Percentiles rank a stretch among this genome's conserved stretches.
Evolutionary conservation across 1,140 invertebrate species (phyloP).

Genomic region (Paraescarpia echinospica): DNA sequence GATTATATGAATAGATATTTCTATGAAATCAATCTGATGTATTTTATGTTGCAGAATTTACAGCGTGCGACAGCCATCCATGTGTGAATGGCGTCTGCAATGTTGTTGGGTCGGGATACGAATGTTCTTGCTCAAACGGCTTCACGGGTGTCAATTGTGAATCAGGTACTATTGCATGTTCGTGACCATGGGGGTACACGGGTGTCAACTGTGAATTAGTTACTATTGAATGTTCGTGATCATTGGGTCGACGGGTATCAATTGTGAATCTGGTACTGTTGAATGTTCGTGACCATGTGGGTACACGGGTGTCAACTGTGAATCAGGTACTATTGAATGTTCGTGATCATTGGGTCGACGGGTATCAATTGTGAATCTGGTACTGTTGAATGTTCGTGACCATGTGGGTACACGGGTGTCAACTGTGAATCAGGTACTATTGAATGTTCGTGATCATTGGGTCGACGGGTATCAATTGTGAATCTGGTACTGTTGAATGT

Average conservation of each 20-base stretch:
- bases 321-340: too few relatives aligned
- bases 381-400: background rate
- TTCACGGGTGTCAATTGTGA: slow-evolving; percentile 52
- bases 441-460: too few relatives aligned
- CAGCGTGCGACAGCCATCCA: slow-evolving; percentile 77
- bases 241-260: too few relatives aligned
- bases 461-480: too few relatives aligned
- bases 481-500: background rate
- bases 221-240: too few relatives aligned
- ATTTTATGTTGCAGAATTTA: slow-evolving; percentile 27
- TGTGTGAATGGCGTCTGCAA: slow-evolving; percentile 82
- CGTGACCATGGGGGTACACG: background rate
- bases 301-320: background rate
- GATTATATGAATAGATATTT: too few relatives aligned
- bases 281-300: background rate
- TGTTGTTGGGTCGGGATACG: slow-evolving; percentile 56
- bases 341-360: too few relatives aligned
- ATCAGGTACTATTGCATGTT: background rate
- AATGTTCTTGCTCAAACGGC: slow-evolving; percentile 78
- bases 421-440: too few relatives aligned
- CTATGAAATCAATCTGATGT: too few relatives aligned
- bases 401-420: background rate
- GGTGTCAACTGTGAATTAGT: background rate
- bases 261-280: background rate
- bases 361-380: too few relatives aligned